Percentiles rank a stretch among this genome's conserved stretches.
Evolutionary conservation across 2,113 vertebrate species (phyloP).

Genomic region (Mesoclemmys tuberculata): DNA sequence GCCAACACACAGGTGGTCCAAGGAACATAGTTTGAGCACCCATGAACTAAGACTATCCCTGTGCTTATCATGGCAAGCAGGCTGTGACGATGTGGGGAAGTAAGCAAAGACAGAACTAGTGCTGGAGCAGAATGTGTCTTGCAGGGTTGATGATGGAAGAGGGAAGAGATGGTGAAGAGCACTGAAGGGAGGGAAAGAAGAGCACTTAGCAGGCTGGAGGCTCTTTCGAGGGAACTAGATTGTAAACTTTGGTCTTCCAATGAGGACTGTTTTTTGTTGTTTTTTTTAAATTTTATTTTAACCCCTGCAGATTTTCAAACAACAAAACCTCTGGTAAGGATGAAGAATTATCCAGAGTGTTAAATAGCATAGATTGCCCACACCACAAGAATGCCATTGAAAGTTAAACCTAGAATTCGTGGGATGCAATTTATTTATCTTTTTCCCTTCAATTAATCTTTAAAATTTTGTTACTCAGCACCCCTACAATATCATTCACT

Average conservation of each 20-base stretch:
- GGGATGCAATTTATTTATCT: neutral
- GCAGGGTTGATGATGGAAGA: neutral
- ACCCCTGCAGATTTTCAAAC: neutral
- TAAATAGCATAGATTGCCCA: neutral
- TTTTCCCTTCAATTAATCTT: neutral
- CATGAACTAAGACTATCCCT: neutral
- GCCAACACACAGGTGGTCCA: neutral
- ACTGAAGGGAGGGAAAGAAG: neutral
- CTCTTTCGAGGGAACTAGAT: neutral
- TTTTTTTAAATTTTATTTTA: neutral
- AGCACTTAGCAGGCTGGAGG: neutral
- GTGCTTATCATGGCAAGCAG: neutral
- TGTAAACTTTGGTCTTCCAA: neutral
- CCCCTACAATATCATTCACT: neutral
- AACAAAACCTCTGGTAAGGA: neutral
- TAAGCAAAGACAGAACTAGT: neutral
- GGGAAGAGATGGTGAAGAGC: neutral
- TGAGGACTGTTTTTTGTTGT: neutral
- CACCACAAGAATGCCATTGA: fast-evolving
- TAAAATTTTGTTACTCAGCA: neutral
- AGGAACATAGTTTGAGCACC: neutral
- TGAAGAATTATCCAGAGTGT: neutral
- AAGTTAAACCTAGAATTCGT: fast-evolving
- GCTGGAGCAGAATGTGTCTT: neutral
- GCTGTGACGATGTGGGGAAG: neutral